phyloP scores from a whole-genome alignment of 1,140 invertebrate genomes.

The Drosophila rufa region DNA sequence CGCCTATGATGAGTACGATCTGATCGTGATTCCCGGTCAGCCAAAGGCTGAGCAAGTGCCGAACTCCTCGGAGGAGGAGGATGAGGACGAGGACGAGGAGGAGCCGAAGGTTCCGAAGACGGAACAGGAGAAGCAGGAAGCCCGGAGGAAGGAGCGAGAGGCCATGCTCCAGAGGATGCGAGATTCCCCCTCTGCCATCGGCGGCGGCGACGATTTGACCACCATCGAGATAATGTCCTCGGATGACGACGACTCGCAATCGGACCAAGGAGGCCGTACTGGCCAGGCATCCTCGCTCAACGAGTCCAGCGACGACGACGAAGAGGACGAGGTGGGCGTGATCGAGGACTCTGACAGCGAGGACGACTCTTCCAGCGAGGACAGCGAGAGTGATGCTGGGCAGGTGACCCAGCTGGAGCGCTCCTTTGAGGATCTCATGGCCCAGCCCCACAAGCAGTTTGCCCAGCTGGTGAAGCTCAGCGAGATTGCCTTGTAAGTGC shows the following conservation, averaged over 20 bases:
- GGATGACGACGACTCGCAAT: not conserved
- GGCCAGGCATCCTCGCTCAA: no score
- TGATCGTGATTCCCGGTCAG: slow-evolving; percentile 10
- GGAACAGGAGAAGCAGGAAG: not conserved
- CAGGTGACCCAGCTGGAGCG: not conserved
- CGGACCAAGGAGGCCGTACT: no score
- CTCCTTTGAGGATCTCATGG: not conserved
- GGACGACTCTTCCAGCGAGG: not conserved
- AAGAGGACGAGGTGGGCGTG: not conserved
- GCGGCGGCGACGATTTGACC: not conserved
- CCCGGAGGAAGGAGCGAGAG: not conserved
- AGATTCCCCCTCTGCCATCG: not conserved
- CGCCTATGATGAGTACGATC: not conserved
- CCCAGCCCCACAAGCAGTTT: not conserved
- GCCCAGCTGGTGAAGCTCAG: not conserved
- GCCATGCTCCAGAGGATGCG: not conserved
- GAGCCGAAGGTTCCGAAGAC: no score
- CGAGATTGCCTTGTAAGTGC: slow-evolving; percentile 19
- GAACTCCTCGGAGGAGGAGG: not conserved
- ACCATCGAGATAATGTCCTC: slow-evolving; percentile 20
- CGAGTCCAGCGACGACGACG: slow-evolving; percentile 5
- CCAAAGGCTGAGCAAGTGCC: not conserved
- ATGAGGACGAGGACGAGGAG: not conserved
- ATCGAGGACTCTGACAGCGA: not conserved
- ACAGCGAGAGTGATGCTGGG: not conserved